A percentile compares a stretch with the other conserved stretches of the same genome.
Conservation (phyloP, 2,113 vertebrate genomes). For the Brachypodius melanocephalos region DNA sequence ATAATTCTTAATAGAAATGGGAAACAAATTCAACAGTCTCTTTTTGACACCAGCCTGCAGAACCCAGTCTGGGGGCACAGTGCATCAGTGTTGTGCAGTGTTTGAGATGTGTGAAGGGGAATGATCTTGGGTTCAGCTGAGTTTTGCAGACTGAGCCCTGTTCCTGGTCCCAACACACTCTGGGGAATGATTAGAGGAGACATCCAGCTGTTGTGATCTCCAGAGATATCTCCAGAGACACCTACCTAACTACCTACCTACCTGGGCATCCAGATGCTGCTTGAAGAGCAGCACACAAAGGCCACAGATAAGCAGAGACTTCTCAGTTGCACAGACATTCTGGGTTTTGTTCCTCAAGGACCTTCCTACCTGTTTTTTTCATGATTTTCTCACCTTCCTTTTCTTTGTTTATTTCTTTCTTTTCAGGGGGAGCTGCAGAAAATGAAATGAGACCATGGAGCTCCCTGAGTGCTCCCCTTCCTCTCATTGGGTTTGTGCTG, state of each 20-base stretch:
- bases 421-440: background rate
- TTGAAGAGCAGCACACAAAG: background rate
- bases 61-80: background rate
- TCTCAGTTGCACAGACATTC: background rate
- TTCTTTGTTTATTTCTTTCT: background rate
- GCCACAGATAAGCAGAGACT: background rate
- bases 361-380: background rate
- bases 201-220: rapidly evolving
- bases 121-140: background rate
- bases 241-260: too few species aligned
- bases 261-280: background rate
- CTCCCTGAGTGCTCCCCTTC: background rate
- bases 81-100: background rate
- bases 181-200: background rate
- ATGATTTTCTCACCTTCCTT: background rate
- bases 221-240: background rate
- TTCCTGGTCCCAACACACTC: background rate
- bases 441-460: background rate
- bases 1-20: background rate
- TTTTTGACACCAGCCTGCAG: background rate
- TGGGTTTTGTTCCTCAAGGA: background rate
- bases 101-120: background rate
- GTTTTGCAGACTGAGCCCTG: background rate
- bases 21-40: background rate
- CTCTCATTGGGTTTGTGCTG: background rate